Percentiles rank a stretch among this genome's conserved stretches.
Conservation (phyloP, 2,888 invertebrate genomes). For the Glaucopsyche alexis region DNA sequence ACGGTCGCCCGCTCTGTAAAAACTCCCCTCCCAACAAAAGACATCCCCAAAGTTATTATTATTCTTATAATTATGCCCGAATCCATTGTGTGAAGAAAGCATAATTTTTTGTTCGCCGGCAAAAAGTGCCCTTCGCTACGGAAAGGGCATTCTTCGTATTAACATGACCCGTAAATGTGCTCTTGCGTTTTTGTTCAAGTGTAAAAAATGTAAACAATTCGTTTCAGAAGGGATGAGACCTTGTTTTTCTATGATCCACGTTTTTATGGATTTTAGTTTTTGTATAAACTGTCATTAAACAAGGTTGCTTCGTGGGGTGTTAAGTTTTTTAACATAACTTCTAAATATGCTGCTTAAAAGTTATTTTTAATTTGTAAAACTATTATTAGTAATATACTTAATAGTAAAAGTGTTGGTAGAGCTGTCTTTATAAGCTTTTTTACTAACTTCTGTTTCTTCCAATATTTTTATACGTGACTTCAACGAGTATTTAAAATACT, state of each 20-base stretch:
- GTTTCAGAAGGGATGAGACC: constrained; percentile 45
- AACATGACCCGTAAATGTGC: constrained; percentile 52
- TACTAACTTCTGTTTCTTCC: too few relatives aligned
- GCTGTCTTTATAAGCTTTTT: too few relatives aligned
- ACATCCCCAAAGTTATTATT: constrained; percentile 75
- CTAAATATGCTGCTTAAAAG: neutral
- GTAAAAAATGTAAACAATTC: constrained; percentile 75
- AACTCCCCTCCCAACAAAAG: constrained; percentile 73
- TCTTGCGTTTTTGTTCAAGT: constrained; percentile 49
- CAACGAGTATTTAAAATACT: neutral
- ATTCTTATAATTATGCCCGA: constrained; percentile 70
- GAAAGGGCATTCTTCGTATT: constrained; percentile 57
- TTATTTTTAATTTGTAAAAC: neutral
- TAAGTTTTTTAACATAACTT: neutral
- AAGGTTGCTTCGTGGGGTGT: constrained; percentile 3
- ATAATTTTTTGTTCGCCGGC: constrained; percentile 55
- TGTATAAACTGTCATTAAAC: constrained; percentile 1
- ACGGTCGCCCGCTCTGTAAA: constrained; percentile 72
- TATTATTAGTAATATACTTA: neutral
- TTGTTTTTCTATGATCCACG: constrained; percentile 34
- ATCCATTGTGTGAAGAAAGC: constrained; percentile 66
- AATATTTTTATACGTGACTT: too few relatives aligned
- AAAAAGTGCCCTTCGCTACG: constrained; percentile 63
- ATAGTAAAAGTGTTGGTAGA: neutral
- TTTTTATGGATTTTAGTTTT: constrained; percentile 22